phyloP scores from a whole-genome alignment of 1,140 invertebrate genomes.

The Agrypnia vestita region DNA sequence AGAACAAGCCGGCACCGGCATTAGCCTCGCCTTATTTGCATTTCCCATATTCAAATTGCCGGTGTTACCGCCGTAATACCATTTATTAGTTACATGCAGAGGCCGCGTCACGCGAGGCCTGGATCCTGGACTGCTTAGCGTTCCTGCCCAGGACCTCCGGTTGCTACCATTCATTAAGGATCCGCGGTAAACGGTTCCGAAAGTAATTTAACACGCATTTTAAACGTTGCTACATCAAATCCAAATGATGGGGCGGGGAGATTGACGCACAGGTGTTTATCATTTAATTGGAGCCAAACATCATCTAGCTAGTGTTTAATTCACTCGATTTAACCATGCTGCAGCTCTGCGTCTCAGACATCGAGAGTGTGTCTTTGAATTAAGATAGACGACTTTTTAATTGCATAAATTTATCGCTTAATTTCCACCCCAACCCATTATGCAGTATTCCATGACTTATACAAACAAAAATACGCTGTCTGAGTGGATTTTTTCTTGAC shows the following conservation, averaged over 20 bases:
- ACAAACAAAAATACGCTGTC: no score
- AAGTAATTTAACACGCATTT: slow-evolving; percentile 3
- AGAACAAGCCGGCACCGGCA: slow-evolving; percentile 14
- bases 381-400: no score
- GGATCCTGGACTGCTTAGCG: slow-evolving; percentile 2
- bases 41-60: slow-evolving; percentile 53
- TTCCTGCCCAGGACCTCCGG: slow-evolving; percentile 1
- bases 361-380: no score
- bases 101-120: slow-evolving; percentile 40
- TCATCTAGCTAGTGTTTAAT: no score
- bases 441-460: no score
- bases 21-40: slow-evolving; percentile 54
- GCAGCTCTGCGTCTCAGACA: no score
- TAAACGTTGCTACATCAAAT: slow-evolving; percentile 13
- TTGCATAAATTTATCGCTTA: no score
- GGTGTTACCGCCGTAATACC: slow-evolving; percentile 49
- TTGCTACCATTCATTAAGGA: slow-evolving; percentile 12
- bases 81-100: slow-evolving; percentile 51
- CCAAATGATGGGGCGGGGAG: slow-evolving; percentile 17
- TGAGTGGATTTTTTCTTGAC: no score
- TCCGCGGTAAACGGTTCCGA: slow-evolving; percentile 5
- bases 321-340: no score
- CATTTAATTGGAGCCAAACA: neutral
- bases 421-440: no score
- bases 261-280: neutral